These are phyloP conservation scores for Melanostigma gelatinosum DNA, from an alignment of 2,113 vertebrate species.

Conservation along the genomic window DNA sequence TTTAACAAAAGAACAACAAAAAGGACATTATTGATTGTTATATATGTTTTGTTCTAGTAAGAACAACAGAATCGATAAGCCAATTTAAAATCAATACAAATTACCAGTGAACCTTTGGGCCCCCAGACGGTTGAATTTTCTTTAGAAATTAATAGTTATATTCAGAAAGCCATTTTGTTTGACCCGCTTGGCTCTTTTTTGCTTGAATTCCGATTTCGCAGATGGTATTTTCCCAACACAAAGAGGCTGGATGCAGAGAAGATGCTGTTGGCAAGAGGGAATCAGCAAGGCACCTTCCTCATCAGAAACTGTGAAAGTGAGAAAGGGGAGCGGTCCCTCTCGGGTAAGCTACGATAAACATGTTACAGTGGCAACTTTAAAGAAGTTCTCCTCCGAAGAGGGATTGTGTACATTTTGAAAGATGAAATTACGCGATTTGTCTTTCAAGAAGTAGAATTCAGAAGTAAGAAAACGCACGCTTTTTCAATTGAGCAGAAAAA, in stretches of 20 bases:
- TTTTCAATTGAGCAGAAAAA: not conserved
- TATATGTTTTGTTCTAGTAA: not conserved
- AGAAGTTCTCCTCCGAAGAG: not conserved
- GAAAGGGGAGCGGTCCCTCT: constrained; percentile 88
- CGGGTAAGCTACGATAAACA: constrained; percentile 82
- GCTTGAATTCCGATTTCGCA: constrained; percentile 68
- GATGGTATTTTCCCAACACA: constrained; percentile 93
- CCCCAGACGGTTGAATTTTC: no score
- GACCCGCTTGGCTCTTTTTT: not conserved
- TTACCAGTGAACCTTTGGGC: not conserved
- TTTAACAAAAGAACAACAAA: not conserved
- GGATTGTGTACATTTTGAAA: not conserved
- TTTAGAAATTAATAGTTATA: no score
- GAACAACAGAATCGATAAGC: no score
- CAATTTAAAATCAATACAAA: not conserved
- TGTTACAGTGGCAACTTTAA: no score
- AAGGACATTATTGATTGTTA: no score
- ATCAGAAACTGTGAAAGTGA: constrained; percentile 92
- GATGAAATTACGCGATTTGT: not conserved
- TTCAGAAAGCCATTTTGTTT: not conserved
- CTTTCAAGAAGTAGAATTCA: not conserved
- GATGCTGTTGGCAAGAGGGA: constrained; percentile 83
- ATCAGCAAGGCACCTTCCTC: constrained; percentile 88
- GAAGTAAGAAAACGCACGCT: not conserved
- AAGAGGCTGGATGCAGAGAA: constrained; percentile 92